These are phyloP conservation scores for Synanthedon tipuliformis DNA, from an alignment of 2,888 invertebrate species.

Conservation along the genomic window DNA sequence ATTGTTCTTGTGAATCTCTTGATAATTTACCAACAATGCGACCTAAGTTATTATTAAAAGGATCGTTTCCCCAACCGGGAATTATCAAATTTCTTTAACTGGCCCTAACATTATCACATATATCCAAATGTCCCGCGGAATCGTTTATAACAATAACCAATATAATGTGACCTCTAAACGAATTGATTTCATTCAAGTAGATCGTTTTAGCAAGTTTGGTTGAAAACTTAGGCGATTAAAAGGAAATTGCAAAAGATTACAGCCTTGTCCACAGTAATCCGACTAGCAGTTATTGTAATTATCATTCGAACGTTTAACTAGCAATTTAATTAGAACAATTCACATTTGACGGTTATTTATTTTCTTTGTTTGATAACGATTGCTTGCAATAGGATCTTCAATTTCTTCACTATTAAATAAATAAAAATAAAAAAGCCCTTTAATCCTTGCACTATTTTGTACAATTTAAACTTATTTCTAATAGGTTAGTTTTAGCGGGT, in stretches of 20 bases:
- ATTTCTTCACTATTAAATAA: too few relatives aligned
- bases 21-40: constrained; percentile 53
- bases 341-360: too few relatives aligned
- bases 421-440: too few relatives aligned
- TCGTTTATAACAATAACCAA: constrained; percentile 31
- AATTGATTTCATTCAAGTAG: constrained; percentile 19
- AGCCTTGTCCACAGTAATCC: constrained; percentile 44
- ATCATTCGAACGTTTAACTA: constrained; percentile 49
- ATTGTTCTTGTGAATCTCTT: constrained; percentile 19
- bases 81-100: constrained; percentile 67
- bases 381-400: too few relatives aligned
- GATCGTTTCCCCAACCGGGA: constrained; percentile 63
- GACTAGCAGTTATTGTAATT: constrained; percentile 49
- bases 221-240: constrained; percentile 49
- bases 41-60: constrained; percentile 63
- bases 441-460: too few relatives aligned
- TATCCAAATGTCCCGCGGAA: constrained; percentile 63
- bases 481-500: too few relatives aligned
- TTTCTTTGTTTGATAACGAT: too few relatives aligned
- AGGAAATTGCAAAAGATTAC: constrained; percentile 66
- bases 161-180: constrained; percentile 18
- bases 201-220: constrained; percentile 26
- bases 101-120: constrained; percentile 66
- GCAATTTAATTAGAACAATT: constrained; percentile 40
- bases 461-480: too few relatives aligned